These are phyloP conservation scores for Mechanitis messenoides DNA, from an alignment of 2,888 invertebrate species.

Conservation along the genomic window DNA sequence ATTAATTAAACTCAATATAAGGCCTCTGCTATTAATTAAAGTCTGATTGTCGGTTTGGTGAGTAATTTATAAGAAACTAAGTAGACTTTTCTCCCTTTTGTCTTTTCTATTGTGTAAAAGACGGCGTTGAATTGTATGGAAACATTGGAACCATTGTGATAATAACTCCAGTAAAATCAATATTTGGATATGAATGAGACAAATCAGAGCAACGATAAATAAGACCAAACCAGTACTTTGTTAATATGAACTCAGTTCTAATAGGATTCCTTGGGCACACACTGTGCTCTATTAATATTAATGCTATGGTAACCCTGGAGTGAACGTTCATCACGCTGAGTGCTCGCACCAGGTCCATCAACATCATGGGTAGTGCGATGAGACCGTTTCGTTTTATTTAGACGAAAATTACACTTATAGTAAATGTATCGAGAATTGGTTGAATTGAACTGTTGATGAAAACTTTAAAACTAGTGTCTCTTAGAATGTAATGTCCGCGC, in stretches of 20 bases:
- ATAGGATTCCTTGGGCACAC: not conserved
- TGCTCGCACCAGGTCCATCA: constrained; percentile 39
- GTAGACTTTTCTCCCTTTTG: constrained; percentile 9
- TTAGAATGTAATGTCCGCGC: not conserved
- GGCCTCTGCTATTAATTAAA: constrained; percentile 4
- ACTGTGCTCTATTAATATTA: not conserved
- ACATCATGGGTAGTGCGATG: constrained; percentile 38
- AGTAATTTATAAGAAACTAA: constrained; percentile 12
- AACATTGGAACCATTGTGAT: constrained; percentile 7
- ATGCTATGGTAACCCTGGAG: constrained; percentile 33
- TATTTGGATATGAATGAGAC: too few species aligned
- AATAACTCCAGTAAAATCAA: not conserved
- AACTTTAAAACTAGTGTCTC: not conserved
- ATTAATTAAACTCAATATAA: constrained; percentile 7
- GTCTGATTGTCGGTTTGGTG: not conserved
- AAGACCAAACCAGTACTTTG: too few species aligned
- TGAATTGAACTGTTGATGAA: constrained; percentile 19
- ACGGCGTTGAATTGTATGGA: constrained; percentile 8
- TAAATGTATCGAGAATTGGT: constrained; percentile 31
- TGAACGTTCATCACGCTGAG: constrained; percentile 55
- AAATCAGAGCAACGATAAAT: too few species aligned
- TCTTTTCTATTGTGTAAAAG: constrained; percentile 8
- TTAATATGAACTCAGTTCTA: constrained; percentile 3
- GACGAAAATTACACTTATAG: constrained; percentile 42
- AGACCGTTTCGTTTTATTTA: constrained; percentile 48